phyloP scores from a whole-genome alignment of 23 tunicate species.

The Aplidium turbinatum region DNA sequence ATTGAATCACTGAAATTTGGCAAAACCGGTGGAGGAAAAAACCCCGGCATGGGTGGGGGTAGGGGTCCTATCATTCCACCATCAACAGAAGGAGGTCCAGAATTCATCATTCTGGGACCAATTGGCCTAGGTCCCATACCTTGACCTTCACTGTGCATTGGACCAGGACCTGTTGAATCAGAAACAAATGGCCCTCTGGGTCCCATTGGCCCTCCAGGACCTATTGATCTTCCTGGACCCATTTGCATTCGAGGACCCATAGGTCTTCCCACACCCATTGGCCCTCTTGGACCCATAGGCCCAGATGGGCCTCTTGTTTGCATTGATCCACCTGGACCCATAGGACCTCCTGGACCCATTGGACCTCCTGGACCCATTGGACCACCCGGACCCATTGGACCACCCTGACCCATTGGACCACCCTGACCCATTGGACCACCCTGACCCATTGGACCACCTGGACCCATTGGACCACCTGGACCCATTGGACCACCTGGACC shows the following conservation, averaged over 20 bases:
- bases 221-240: background rate
- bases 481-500: no score
- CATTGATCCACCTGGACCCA: no score
- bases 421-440: no score
- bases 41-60: constrained; percentile 64
- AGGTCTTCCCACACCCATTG: background rate
- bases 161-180: background rate
- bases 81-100: constrained; percentile 16
- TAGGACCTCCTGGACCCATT: no score
- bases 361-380: background rate
- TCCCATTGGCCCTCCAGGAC: constrained; percentile 21
- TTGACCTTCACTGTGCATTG: background rate
- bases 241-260: background rate
- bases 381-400: background rate
- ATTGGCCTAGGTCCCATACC: constrained; percentile 37
- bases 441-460: no score
- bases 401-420: background rate
- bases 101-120: constrained; percentile 6
- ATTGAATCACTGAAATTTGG: constrained; percentile 41
- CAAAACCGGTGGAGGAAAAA: constrained; percentile 60
- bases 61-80: constrained; percentile 34
- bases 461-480: no score
- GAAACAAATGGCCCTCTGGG: constrained; percentile 5
- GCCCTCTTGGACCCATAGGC: no score
- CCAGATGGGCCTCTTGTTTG: no score